Base-by-base conservation (phyloP, 2,888 invertebrate genomes). In the Agrochola lychnidis region DNA sequence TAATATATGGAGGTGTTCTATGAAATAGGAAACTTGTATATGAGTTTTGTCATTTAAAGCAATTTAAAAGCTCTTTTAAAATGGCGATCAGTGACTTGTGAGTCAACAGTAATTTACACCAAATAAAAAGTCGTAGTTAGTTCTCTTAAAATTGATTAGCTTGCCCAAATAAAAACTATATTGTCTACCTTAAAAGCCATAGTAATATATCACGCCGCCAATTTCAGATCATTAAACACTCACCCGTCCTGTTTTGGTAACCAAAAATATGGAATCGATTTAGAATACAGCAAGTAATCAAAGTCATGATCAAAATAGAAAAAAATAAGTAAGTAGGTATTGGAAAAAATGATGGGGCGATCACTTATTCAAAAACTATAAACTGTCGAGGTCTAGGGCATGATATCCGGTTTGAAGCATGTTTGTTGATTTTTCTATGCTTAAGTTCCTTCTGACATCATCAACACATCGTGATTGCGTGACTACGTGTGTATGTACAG, bases 1-100 rank as follows among this genome's bases (percentile, higher is more conserved):
- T 82, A 81, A 85, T 69, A 77, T 90, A 93, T 91, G 94, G 92
- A 93, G 94, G 94, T 92, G 94, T 92, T 73, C 68, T 85, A 90
- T 92, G 67, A 91, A 95, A 93, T 93, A 93, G 95, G 96, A 95
- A 95, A 95, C 95, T 95, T 93, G 95, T 92, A 89, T 90, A 91
- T 90, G 88, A 87, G 87, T 90, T 90, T 90, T 84, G 81, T 83
- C 89, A 85, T 85, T 86, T 87, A 81, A 82, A 85, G 83, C 62
- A 64, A 84, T 77, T 76, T 75, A 75, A 84, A 79, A 73, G 70
- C 68, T 82, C 68, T 84, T 87, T 84, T 73, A 76, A 78, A 82
- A 84, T 87, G 81, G 76, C 74, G 80, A 86, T 85, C 71, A 83
- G 76, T 85, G 69, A 79, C 79, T 82, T 75, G 84, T 90, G 90